Evolutionary conservation across 2,113 vertebrate species (phyloP).

Genomic region (Upupa epops): DNA sequence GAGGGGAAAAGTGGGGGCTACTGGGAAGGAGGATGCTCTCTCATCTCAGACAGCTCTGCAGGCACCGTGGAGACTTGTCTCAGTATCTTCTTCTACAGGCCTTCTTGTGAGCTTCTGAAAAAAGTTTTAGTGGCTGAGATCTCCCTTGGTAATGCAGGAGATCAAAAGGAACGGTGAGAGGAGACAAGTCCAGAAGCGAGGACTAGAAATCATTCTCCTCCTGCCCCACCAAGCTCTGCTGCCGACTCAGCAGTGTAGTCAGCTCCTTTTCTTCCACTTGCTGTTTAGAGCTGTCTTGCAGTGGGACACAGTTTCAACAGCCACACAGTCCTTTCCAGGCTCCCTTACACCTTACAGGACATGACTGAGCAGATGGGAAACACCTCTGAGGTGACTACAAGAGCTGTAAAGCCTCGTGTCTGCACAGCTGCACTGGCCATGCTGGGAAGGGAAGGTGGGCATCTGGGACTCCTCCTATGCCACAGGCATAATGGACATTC

Average conservation of each 20-base stretch:
- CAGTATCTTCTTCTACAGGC: not conserved
- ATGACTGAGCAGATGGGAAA: not conserved
- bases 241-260: rapidly evolving
- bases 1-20: not conserved
- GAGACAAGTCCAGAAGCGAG: not conserved
- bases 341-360: not conserved
- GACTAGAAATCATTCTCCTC: not conserved
- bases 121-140: rapidly evolving
- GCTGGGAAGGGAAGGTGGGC: not conserved
- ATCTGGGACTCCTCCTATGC: not conserved
- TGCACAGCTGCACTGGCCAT: rapidly evolving
- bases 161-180: not conserved
- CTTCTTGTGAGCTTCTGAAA: not conserved
- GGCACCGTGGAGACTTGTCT: not conserved
- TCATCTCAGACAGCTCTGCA: not conserved
- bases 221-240: rapidly evolving
- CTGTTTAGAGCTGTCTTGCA: not conserved
- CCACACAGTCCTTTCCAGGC: not conserved
- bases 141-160: not conserved
- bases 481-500: rapidly evolving
- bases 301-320: not conserved
- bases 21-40: not conserved
- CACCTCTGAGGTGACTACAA: not conserved
- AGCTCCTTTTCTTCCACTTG: rapidly evolving
- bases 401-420: not conserved